Base-by-base conservation (phyloP, 2,113 vertebrate species). In the Bolborhynchus lineola region DNA sequence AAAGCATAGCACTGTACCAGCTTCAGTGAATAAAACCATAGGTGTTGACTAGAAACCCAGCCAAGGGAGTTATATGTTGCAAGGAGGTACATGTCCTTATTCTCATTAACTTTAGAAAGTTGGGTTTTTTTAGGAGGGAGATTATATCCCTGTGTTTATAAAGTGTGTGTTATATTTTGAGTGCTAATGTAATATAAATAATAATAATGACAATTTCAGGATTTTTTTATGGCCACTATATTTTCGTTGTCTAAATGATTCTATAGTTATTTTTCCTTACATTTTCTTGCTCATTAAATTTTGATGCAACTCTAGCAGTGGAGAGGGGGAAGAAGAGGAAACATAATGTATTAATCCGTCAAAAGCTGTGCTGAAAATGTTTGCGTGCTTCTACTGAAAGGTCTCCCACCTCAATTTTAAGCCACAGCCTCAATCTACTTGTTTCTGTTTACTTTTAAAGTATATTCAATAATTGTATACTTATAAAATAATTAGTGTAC, bases 401-500 rank as follows among this genome's bases (percentile, higher is more conserved):
- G 37, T 93, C 47, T 93, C 52, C 49, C 47, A 89, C 80, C 65
- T 91, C 74, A 53, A 41, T 89, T 91, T 93, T 89, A 94, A 94
- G 53, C 37, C 70, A 79, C 74, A 87, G 49, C 59, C 86, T 89
- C 86, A 87, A 95, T 84, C 65, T 65, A 80, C 83, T 82, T 78
- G 49, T 82, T 96, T 96, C 92, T 96, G 74, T 89, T 96, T 96
- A 77, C 81, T 52, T 94, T 96, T 82, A 79, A 71, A 92, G 65
- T 91, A 93, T 93, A 95, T 95, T 65, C 88, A 82, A 78, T 82
- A 63, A 96, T 93, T 96, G 91, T 95, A 89, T 63, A 74, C 81
- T 92, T 97, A 95, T 88, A 87, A 94, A 97, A 95, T 96, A 93
- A 96, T 97, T 87, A 91, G 74, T 70, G 67, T 87, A 67, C 95